phyloP scores from a whole-genome alignment of 2,888 invertebrate species.

The Hirtodrosophila trivittata region DNA sequence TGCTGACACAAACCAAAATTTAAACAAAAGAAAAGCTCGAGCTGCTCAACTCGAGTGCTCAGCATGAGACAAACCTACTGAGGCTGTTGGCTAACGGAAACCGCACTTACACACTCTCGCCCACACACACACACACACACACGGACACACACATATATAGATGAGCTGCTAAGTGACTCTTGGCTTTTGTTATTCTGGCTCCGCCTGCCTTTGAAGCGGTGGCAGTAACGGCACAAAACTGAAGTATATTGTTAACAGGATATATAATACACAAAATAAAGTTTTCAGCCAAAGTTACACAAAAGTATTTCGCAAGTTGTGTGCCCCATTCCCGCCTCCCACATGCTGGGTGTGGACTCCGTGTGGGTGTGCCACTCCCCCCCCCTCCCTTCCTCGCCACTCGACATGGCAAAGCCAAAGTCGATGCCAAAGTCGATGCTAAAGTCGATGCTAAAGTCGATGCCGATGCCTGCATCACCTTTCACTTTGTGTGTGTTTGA shows the following conservation, averaged over 20 bases:
- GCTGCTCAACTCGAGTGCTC: slow-evolving; percentile 66
- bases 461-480: slow-evolving; percentile 63
- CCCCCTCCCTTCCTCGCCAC: not conserved
- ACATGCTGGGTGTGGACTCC: not conserved
- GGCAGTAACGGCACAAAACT: slow-evolving; percentile 62
- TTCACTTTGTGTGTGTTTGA: slow-evolving; percentile 76
- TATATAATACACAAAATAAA: slow-evolving; percentile 80
- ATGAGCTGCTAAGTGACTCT: slow-evolving; percentile 73
- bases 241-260: slow-evolving; percentile 81
- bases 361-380: not conserved
- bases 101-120: slow-evolving; percentile 64
- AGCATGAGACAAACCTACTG: slow-evolving; percentile 69
- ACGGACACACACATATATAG: slow-evolving; percentile 22
- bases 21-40: slow-evolving; percentile 75
- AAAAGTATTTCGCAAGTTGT: slow-evolving; percentile 79
- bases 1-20: slow-evolving; percentile 79
- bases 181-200: slow-evolving; percentile 67
- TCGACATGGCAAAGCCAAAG: slow-evolving; percentile 3
- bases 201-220: slow-evolving; percentile 65
- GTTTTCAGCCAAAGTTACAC: slow-evolving; percentile 80
- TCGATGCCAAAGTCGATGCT: not conserved
- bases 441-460: not conserved
- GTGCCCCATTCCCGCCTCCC: slow-evolving; percentile 19
- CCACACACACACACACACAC: slow-evolving; percentile 17
- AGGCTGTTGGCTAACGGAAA: slow-evolving; percentile 80